Base-by-base conservation (phyloP, 2,797 vertebrate species). In the Dendrocincla tyrannina region DNA sequence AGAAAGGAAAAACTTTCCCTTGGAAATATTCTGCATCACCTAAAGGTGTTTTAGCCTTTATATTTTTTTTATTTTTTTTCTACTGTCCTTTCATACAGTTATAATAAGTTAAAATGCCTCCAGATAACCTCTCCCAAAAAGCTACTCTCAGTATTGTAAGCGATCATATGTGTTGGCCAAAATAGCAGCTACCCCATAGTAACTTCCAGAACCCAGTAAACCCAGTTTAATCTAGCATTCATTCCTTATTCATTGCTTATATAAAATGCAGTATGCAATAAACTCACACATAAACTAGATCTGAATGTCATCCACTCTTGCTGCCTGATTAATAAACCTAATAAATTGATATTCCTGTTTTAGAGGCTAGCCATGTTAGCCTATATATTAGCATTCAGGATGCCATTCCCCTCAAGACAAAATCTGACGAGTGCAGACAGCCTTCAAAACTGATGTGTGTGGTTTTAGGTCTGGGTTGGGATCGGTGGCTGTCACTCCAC, bases 371-470 rank as follows among this genome's bases (percentile, higher is more conserved):
- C 25, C 11, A 4, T 37, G 7, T 35, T 66, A 64, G 16, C 20
- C 33, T 41, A 17, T 24, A 16, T 1, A 5, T 81, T 49, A 53
- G 1, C 64, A 52, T 25, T 81, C 8, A 32, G 62, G 27, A 70
- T 3, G 2, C 8, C 1, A 0, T 58, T 83, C 14, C 55, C 15
- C 9, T 70, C 28, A 41, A 30, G 28, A 44, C 56, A 63, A 93
- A 68, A 66, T 46, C 17, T 5, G 27, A 11, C 42, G 15, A 1
- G 2, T 8, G 2, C 9, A 72, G 18, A 28, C 5, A 37, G 18
- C 3, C 1, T 19, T 18, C 2, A 0, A 58, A 85, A 81, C 10
- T 1, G 0, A 0, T 3, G 4, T 2, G 0, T 33, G 9, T 25
- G 9, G 14, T 66, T 73, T 73, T 39, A 66, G 4, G 18, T 78